Base-by-base conservation (phyloP, 2,113 vertebrate genomes). In the Tringa solitaria region DNA sequence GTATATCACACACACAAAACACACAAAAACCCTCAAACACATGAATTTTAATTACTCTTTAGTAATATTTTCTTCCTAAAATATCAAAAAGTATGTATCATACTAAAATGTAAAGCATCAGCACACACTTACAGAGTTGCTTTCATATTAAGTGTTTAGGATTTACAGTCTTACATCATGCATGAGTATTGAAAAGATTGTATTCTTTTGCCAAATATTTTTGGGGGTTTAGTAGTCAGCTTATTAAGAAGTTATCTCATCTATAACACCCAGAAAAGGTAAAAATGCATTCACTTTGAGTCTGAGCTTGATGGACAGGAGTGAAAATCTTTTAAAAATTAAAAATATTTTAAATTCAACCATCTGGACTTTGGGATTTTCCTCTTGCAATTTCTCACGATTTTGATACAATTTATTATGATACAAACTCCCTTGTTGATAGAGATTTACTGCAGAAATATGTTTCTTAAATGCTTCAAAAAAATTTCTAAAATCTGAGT, bases 301-400 rank as follows among this genome's bases (percentile, higher is more conserved):
- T 35, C 20, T 84, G 41, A 96, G 43, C 15, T 81, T 28, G 24
- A 22, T 3, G 4, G 54, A 77, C 26, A 86, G 46, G 27, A 88
- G 12, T n/a, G 24, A 77, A 94, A 76, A 46, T 43, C 27, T 67
- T 69, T 93, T 56, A 28, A 86, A 94, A 94, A 39, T 18, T 84
- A 8, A 94, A 91, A 93, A 74, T 30, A 48, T 67, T 95, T 90
- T 65, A 57, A 92, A 92, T 80, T 83, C 46, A 86, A 16, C 9
- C 22, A 15, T 75, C 30, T 67, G 51, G 22, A 45, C 51, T 84
- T 64, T 89, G 60, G 30, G 72, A 77, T 86, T 84, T 87, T 77
- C 28, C 63, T 91, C 54, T 65, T 57, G 20, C 46, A 73, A 69
- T 88, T 91, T 90, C 37, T 56, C 24, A 68, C 63, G 1, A 60